These are phyloP conservation scores for Thomomys bottae DNA, from an alignment of 2,113 vertebrate species.

Conservation along the genomic window DNA sequence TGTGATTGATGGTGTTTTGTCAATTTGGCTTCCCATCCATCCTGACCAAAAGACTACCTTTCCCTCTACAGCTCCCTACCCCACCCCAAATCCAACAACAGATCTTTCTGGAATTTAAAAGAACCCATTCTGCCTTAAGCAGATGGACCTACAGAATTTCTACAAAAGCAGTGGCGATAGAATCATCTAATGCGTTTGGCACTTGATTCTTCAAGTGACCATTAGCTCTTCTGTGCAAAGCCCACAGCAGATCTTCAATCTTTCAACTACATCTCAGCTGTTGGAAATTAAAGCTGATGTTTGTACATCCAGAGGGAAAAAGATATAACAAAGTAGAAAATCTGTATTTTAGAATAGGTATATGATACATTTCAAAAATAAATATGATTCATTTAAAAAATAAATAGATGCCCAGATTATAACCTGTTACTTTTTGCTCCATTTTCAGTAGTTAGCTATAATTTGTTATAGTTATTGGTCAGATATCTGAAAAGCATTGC, in stretches of 20 bases:
- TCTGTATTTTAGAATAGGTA: slow-evolving; percentile 22
- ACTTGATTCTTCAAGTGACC: slow-evolving; percentile 44
- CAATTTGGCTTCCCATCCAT: not conserved
- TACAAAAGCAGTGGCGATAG: not conserved
- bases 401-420: not conserved
- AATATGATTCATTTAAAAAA: not conserved
- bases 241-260: slow-evolving; percentile 28
- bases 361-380: not conserved
- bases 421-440: slow-evolving; percentile 13
- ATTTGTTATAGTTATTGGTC: not conserved
- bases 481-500: not conserved
- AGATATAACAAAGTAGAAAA: slow-evolving; percentile 44
- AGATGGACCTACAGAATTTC: not conserved
- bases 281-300: slow-evolving; percentile 21
- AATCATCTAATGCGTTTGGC: not conserved
- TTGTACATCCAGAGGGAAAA: slow-evolving; percentile 45
- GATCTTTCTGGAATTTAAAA: not conserved
- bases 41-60: not conserved
- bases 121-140: not conserved
- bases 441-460: not conserved
- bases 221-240: slow-evolving; percentile 25
- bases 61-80: not conserved
- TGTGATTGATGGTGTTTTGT: not conserved
- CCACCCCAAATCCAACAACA: not conserved
- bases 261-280: slow-evolving; percentile 21